Base-by-base conservation (phyloP, 1,140 invertebrate species). In the Leptopilina clavipes region DNA sequence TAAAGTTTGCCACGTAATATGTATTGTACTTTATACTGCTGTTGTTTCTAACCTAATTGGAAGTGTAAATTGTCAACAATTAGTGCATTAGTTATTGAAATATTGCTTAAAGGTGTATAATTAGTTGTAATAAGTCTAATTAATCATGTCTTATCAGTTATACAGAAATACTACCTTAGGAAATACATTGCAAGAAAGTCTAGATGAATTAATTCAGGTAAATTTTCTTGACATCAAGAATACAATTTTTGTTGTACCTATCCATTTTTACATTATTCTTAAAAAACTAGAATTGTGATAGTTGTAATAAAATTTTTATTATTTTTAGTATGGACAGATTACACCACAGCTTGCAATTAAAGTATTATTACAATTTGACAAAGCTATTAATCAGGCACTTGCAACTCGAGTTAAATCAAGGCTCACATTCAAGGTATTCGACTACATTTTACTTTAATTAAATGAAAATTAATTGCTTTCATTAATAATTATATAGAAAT, bases 121-220 rank as follows among this genome's bases (percentile, higher is more conserved):
- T 43, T 72, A 45, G 11, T 18, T 40, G 11, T 44, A n/a, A 44
- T 43, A 44, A 72, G 11, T 14, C 1, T 25, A n/a, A 37, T 22
- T 31, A 54, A 88, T 83, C 83, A 97, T 97, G 96, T 94, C 96
- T 80, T 99, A 99, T 92, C 98, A 99, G 91, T 91, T 99, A 17
- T 99, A 99, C 89, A 94, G 98, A 89, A 99, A 99, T 86, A 99
- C 98, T 14, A 99, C 98, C 1, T 92, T 99, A 77, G 98, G 98
- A 0, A 96, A 98, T 87, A 98, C 98, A 1, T 90, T 99, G 70
- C 97, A 99, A 90, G 98, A 99, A 91, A 98, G 95, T 88, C 92
- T 99, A 7, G 97, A 99, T 85, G 97, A 99, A 91, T 90, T 98
- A 59, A 96, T 98, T 84, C 95, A 95, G 91, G 94, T 94, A 87